phyloP scores from a whole-genome alignment of 1,140 invertebrate genomes.

The Nasonia vitripennis region DNA sequence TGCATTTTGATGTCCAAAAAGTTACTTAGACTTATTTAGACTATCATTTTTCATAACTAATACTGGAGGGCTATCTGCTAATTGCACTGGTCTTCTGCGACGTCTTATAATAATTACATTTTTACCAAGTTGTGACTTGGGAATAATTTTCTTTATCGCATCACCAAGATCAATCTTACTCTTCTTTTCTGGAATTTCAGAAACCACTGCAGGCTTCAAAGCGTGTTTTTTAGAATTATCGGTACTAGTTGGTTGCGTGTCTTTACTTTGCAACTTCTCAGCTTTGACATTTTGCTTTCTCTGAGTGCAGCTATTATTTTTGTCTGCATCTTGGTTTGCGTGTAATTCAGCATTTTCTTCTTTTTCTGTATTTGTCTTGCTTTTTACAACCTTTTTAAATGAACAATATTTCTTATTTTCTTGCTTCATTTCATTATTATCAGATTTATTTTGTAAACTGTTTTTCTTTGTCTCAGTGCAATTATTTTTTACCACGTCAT shows the following conservation, averaged over 20 bases:
- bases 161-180: neutral
- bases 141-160: conserved; percentile 22
- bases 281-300: neutral
- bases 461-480: neutral
- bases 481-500: conserved; percentile 1
- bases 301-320: neutral
- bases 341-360: neutral
- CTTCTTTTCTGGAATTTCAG: neutral
- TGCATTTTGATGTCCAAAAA: neutral
- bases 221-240: neutral
- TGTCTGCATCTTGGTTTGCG: neutral
- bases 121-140: conserved; percentile 22
- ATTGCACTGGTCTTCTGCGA: conserved; percentile 46
- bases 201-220: neutral
- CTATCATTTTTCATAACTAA: neutral
- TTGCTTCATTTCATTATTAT: neutral
- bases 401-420: no score
- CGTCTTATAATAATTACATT: conserved; percentile 36
- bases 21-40: neutral
- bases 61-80: conserved; percentile 48
- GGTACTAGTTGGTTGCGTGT: neutral
- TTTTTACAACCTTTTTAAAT: neutral
- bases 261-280: neutral
- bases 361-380: neutral
- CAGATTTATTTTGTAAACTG: no score